Base-by-base conservation (phyloP, 2,888 invertebrate species). In the Micropterix aruncella region DNA sequence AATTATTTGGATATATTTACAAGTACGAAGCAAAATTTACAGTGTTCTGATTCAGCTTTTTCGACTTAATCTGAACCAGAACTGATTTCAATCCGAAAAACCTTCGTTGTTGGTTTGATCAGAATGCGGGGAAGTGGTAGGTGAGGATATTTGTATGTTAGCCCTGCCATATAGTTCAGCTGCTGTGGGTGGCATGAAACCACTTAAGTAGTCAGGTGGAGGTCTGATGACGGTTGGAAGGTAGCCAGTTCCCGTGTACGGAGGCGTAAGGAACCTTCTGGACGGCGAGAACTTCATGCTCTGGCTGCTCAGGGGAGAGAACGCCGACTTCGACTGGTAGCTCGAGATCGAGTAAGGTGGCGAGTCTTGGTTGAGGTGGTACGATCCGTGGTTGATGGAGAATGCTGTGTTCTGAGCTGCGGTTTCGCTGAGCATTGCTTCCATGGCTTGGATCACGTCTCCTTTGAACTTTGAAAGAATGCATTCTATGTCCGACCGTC, bases 391-490 rank as follows among this genome's bases (percentile, higher is more conserved):
- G 65, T 42, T 57, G 58, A 7, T 19, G 27, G 3, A 14, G 44
- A 55, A 56, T 36, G 48, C 46, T 17, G 47, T 41, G 37, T 43
- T 44, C 7, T 43, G 38, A 3, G 40, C 44, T 47, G 63, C 59
- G 46, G 71, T 72, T 1, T 81, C 80, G 49, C 82, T 80, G 12
- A 89, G 75, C 74, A 95, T 81, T 58, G 87, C 79, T 58, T 95
- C 94, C 79, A 95, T 94, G 0, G 94, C 92, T 53, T 90, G 85
- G 0, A 94, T 80, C 0, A 92, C 86, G 59, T 95, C 93, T 0
- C 91, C 91, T 61, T 86, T 80, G 61, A 85, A 88, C 48, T 86
- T 76, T 51, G 87, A 82, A 16, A 95, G 69, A 39, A 90, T 77
- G 2, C 83, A 77, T 60, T 94, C 93, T 2, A 95, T 86, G 56